Evolutionary conservation across 2,888 invertebrate genomes (phyloP).

Genomic region (Gasteruption jaculator): DNA sequence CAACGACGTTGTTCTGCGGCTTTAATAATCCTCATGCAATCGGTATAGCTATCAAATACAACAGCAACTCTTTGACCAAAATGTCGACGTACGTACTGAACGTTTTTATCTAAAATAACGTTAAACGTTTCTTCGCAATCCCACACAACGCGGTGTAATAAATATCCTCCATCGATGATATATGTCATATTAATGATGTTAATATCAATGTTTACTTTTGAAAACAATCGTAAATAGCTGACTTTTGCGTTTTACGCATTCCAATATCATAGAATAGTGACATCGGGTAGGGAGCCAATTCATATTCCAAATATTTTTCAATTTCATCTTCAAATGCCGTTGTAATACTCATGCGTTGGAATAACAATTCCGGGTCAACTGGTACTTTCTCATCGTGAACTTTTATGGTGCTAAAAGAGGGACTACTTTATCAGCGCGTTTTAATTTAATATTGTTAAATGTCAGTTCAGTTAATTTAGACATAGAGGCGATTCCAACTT

Average conservation of each 20-base stretch:
- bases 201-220: slow-evolving; percentile 22
- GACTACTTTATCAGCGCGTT: slow-evolving; percentile 37
- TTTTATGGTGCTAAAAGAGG: slow-evolving; percentile 37
- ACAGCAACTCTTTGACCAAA: slow-evolving; percentile 14
- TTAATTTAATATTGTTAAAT: slow-evolving; percentile 34
- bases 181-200: slow-evolving; percentile 28
- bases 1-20: too few species aligned
- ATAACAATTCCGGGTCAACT: slow-evolving; percentile 21
- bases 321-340: slow-evolving; percentile 22
- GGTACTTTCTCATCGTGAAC: slow-evolving; percentile 27
- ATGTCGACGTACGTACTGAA: slow-evolving; percentile 27
- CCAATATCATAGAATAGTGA: slow-evolving; percentile 26
- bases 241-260: slow-evolving; percentile 24
- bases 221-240: slow-evolving; percentile 17
- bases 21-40: too few species aligned
- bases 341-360: slow-evolving; percentile 21
- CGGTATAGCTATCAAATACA: slow-evolving; percentile 20
- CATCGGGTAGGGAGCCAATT: slow-evolving; percentile 24
- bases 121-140: slow-evolving; percentile 29
- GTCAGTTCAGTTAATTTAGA: slow-evolving; percentile 32
- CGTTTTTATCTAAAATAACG: slow-evolving; percentile 28
- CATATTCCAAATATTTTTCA: slow-evolving; percentile 22
- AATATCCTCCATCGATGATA: slow-evolving; percentile 34
- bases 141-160: slow-evolving; percentile 40
- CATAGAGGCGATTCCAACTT: slow-evolving; percentile 17